Conservation (phyloP, 2,113 vertebrate species). For the Grus americana region DNA sequence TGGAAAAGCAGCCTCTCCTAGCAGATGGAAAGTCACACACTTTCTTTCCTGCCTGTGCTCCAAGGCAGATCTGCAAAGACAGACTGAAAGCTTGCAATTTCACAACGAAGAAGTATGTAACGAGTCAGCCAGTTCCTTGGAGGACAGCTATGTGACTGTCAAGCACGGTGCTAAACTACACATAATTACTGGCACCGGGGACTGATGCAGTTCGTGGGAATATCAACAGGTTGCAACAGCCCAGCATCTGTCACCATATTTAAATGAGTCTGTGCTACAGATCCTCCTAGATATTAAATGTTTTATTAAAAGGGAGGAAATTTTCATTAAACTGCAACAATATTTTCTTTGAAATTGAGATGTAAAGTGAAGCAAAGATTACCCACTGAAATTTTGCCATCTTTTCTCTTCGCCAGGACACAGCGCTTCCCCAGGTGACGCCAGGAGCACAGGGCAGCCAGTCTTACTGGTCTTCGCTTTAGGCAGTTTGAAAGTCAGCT, state of each 20-base stretch:
- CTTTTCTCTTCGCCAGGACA: background rate
- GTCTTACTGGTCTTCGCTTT: background rate
- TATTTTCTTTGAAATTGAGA: background rate
- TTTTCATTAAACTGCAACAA: background rate
- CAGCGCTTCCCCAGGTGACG: background rate
- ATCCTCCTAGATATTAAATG: background rate
- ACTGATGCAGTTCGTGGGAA: background rate
- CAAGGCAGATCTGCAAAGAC: background rate
- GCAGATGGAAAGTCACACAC: background rate
- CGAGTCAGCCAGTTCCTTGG: background rate
- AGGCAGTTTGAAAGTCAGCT: background rate
- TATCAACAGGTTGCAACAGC: background rate
- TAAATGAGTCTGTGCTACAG: background rate
- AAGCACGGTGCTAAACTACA: background rate
- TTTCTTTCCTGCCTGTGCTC: background rate
- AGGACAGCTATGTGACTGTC: background rate
- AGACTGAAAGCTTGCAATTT: background rate
- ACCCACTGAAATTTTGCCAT: background rate
- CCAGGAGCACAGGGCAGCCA: background rate
- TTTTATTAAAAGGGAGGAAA: background rate
- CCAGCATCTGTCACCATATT: background rate
- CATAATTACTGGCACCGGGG: background rate
- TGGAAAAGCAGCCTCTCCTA: background rate
- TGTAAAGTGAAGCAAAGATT: background rate
- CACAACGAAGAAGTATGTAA: background rate